Percentiles rank a stretch among this genome's conserved stretches.
Conservation (phyloP, 2,113 vertebrate species). For the Holacanthus passer region DNA sequence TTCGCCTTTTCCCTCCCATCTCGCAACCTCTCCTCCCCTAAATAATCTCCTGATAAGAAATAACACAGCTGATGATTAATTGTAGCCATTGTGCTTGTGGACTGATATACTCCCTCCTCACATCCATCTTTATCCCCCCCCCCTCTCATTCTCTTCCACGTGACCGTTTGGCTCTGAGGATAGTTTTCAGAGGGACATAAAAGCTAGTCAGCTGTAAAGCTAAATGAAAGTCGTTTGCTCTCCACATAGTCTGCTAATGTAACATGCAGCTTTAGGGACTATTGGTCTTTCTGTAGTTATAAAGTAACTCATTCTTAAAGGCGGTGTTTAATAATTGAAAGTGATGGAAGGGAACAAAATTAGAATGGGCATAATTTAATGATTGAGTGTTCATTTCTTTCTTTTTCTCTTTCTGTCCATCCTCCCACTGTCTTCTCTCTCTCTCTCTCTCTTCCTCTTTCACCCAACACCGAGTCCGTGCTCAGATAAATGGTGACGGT, state of each 20-base stretch:
- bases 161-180: conserved; percentile 74
- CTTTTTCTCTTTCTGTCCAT: conserved; percentile 45
- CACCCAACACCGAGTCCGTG: conserved; percentile 73
- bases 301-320: conserved; percentile 88
- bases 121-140: conserved; percentile 76
- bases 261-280: conserved; percentile 88
- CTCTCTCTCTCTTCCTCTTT: conserved; percentile 80
- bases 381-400: conserved; percentile 81
- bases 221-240: conserved; percentile 89
- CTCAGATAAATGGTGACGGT: conserved; percentile 88
- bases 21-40: conserved; percentile 52
- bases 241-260: conserved; percentile 83
- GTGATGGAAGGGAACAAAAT: conserved; percentile 88
- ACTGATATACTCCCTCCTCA: conserved; percentile 80
- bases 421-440: conserved; percentile 73
- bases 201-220: conserved; percentile 88
- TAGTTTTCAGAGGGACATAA: conserved; percentile 85
- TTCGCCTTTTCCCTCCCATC: conserved; percentile 40
- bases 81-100: conserved; percentile 81
- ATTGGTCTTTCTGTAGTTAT: conserved; percentile 88
- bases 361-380: conserved; percentile 90
- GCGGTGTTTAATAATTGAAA: conserved; percentile 89
- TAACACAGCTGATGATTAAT: conserved; percentile 83
- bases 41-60: conserved; percentile 84
- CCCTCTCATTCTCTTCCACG: conserved; percentile 61